Evolutionary conservation across 2,888 invertebrate species (phyloP), one percentile per base, ranked within the genome.

Genomic region (Coelinius sp.): DNA sequence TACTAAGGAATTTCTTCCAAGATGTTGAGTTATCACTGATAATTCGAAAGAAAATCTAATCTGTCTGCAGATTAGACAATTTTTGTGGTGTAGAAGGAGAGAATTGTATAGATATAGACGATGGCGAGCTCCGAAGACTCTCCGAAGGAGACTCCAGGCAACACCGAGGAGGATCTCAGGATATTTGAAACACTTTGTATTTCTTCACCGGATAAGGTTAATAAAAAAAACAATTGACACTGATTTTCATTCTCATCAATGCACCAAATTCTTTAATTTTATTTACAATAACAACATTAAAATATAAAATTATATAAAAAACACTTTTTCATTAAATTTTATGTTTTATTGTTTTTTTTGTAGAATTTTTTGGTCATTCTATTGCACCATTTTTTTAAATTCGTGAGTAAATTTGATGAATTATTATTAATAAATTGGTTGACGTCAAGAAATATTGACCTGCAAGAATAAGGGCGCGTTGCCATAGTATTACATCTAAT

Each of bases 141-240:
- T 20, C 46, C 80, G 68, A 82, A 81, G 25, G 80, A 81, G 68
- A 74, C 81, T 35, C 80, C 82, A 41, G 87, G 88, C 71, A 91
- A 91, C 82, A 89, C 90, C 27, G 89, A 91, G 76, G 93, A 94
- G 83, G 94, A 94, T 86, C 94, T 94, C 92, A 91, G 91, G 83
- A 91, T 94, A 76, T 94, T 92, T 85, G 92, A 94, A 88, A 90
- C 91, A 4, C 88, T 94, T 74, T 91, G 92, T 78, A 90, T 90
- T 79, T 90, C 90, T 83, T 89, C 88, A 77, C 89, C 89, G 12
- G 88, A 88, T 56, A 91, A 91, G 88, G 92, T 92, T 85, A 64
- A 62, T 63, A 3, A 63, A 69, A 68, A 65, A 22, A 38, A 49
- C 49, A 41, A 41, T 41, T 10, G 4, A 10, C 59, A 59, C 59